phyloP scores from a whole-genome alignment of 1,140 invertebrate genomes.

The Drosophila orena region DNA sequence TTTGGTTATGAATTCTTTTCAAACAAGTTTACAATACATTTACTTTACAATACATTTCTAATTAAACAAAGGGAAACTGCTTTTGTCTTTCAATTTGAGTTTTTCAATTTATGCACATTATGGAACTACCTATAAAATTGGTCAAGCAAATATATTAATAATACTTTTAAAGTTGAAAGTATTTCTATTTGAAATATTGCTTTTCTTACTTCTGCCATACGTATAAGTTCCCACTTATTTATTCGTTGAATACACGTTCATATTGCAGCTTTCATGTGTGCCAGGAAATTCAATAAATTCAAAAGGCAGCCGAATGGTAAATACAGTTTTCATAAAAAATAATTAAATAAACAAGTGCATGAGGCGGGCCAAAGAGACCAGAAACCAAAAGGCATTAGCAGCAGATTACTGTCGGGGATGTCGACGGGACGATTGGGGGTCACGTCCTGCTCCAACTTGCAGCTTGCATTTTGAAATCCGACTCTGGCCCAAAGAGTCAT shows the following conservation, averaged over 20 bases:
- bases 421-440: not conserved
- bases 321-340: conserved; percentile 60
- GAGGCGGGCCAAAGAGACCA: conserved; percentile 8
- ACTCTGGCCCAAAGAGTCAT: conserved; percentile 50
- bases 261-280: conserved; percentile 31
- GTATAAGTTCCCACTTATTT: not conserved
- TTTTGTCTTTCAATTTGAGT: not conserved
- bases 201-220: not conserved
- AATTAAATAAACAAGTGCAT: conserved; percentile 62
- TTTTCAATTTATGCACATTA: not conserved
- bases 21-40: not conserved
- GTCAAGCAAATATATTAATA: not conserved
- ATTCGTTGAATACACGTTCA: conserved; percentile 3
- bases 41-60: not conserved
- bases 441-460: conserved; percentile 34
- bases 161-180: not conserved
- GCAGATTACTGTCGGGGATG: conserved; percentile 54
- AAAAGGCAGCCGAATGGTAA: conserved; percentile 45
- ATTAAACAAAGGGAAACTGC: not conserved
- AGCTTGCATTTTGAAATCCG: conserved; percentile 27
- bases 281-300: conserved; percentile 36
- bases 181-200: conserved; percentile 8
- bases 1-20: too few species aligned
- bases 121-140: too few species aligned
- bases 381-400: conserved; percentile 63